Percentiles rank a stretch among this genome's conserved stretches.
Conservation (phyloP, 2,888 invertebrate species). For the Melangyna quadrimaculata region DNA sequence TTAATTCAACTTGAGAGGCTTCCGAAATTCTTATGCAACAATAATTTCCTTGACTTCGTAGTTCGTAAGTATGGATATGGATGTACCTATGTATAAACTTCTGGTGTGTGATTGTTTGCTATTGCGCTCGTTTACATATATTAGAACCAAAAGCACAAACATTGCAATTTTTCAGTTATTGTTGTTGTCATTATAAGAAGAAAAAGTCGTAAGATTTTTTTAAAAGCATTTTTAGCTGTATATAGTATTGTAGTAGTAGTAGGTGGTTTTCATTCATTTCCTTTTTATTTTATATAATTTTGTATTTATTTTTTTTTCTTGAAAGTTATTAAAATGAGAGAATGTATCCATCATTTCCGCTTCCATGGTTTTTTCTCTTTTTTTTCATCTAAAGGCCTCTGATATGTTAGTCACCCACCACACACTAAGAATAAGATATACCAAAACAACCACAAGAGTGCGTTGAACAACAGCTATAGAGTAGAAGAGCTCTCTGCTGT, state of each 20-base stretch:
- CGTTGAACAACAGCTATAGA: conserved; percentile 51
- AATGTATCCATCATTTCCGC: conserved; percentile 81
- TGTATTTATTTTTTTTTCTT: conserved; percentile 19
- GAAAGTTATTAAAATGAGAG: conserved; percentile 66
- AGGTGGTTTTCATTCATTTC: conserved; percentile 53
- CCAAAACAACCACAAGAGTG: conserved; percentile 36
- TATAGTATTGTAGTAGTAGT: background rate
- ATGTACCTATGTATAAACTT: too few relatives aligned
- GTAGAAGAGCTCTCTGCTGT: too few relatives aligned
- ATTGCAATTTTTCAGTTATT: conserved; percentile 13
- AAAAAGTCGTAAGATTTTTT: background rate
- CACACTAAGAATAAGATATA: conserved; percentile 5
- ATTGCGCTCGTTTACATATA: conserved; percentile 11
- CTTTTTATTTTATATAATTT: conserved; percentile 30
- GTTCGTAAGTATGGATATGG: too few relatives aligned
- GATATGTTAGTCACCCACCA: conserved; percentile 64
- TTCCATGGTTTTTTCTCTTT: conserved; percentile 78
- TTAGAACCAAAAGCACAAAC: conserved; percentile 7
- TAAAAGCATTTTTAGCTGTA: background rate
- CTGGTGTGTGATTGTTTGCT: conserved; percentile 1
- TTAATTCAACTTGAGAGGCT: background rate
- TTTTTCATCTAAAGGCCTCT: conserved; percentile 8
- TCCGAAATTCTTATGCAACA: conserved; percentile 36
- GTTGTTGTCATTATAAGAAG: conserved; percentile 13
- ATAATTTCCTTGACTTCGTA: conserved; percentile 17